Conservation (phyloP, 1,140 invertebrate species). For the Calycopis cecrops region DNA sequence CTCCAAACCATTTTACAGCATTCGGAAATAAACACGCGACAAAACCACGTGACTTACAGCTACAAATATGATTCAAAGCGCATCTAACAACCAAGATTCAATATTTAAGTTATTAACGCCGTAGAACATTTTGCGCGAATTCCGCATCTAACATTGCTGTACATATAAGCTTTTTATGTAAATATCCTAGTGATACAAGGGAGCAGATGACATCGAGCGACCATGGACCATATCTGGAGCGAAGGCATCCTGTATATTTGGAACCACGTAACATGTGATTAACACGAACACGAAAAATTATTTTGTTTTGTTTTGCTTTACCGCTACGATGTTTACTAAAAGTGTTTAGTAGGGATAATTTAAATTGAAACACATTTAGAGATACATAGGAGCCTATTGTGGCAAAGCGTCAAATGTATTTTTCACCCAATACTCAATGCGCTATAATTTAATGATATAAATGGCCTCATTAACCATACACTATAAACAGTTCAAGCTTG, state of each 20-base stretch:
- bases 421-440: slow-evolving; percentile 72
- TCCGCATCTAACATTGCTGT: slow-evolving; percentile 72
- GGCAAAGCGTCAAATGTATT: slow-evolving; percentile 64
- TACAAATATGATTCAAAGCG: slow-evolving; percentile 29
- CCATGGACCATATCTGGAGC: slow-evolving; percentile 34
- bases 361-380: slow-evolving; percentile 45
- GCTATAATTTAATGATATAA: slow-evolving; percentile 53
- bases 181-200: slow-evolving; percentile 48
- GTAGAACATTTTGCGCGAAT: slow-evolving; percentile 60
- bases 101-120: slow-evolving; percentile 39
- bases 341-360: slow-evolving; percentile 44
- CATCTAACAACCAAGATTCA: slow-evolving; percentile 24
- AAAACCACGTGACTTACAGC: slow-evolving; percentile 7
- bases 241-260: slow-evolving; percentile 34
- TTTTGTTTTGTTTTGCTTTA: slow-evolving; percentile 71
- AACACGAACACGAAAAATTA: slow-evolving; percentile 63
- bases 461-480: slow-evolving; percentile 65
- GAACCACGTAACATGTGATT: slow-evolving; percentile 67
- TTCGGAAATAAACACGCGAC: slow-evolving; percentile 1
- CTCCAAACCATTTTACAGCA: background rate
- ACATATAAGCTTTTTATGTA: slow-evolving; percentile 73
- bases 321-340: slow-evolving; percentile 72
- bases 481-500: slow-evolving; percentile 51
- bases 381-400: slow-evolving; percentile 44
- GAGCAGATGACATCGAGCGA: slow-evolving; percentile 36